Evolutionary conservation across 2,888 invertebrate genomes (phyloP), one percentile per base, ranked within the genome.

Genomic region (Rhagophthalmus giganteus): DNA sequence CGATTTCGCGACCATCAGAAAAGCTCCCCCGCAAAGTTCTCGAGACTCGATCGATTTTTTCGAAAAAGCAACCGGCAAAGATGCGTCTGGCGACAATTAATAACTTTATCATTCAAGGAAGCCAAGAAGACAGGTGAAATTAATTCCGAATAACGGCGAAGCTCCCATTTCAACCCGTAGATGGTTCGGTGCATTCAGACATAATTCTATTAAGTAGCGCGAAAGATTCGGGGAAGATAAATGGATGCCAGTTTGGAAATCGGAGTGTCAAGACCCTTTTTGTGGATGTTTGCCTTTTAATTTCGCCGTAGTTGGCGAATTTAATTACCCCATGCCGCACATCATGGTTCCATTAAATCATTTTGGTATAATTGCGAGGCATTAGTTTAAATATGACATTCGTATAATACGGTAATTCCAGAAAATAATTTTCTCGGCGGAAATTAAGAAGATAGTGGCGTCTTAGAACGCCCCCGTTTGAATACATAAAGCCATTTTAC

Each of bases 381-480:
- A 49, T 55, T 56, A 58, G 57, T 61, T 63, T 59, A 64, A 64
- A 64, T 61, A 64, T 64, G 63, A 63, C 60, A 59, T 58, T 58
- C 54, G 55, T 42, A 62, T 62, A 61, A 61, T 62, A 60, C 60
- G 61, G 59, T 61, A 62, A 60, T 66, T 63, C 67, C 51, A 58
- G 67, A 66, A 66, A 67, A 68, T 69, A 68, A 68, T 68, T 67
- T 61, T 61, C 59, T 58, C 63, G 60, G 63, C 70, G 70, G 71
- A 70, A 71, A 71, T 71, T 70, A 71, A 70, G 70, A 69, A 70
- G 69, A 69, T 67, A 65, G 67, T 63, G 60, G 60, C 59, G 57
- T 59, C 57, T 47, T 53, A 49, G 55, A 51, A 41, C 57, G 57
- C n/a, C 48, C 52, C 41, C 46, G 62, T 60, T 61, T 63, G 62